Evolutionary conservation across 2,797 vertebrate species (phyloP), one percentile per base, ranked within the genome.

Genomic region (Ptychobarbus kaznakovi): DNA sequence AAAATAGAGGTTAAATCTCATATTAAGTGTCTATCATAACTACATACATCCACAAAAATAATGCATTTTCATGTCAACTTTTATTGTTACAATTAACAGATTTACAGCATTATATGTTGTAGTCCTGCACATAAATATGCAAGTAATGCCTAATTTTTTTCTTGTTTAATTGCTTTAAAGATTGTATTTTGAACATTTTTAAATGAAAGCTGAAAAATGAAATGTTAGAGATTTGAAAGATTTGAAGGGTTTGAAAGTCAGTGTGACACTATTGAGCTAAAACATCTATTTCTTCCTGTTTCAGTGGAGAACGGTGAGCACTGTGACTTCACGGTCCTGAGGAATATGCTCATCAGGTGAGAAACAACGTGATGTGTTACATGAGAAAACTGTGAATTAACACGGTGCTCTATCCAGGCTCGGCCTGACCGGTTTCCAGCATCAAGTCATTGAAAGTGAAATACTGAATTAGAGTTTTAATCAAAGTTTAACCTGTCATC

Each of bases 221-320:
- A 49, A 38, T 53, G 15, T 69, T 32, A 74, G 16, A 5, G 0
- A 35, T 51, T 25, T 10, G 6, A 51, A 32, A 1, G n/a, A 3
- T 49, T 51, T 32, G 15, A 74, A 51, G n/a, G 35, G n/a, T 46
- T 79, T 79, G 40, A 18, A 46, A 32, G 22, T 65, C n/a, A 22
- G 58, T 38, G 4, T 74, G 3, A 25, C 16, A 28, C 38, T 51
- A 10, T 25, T 74, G 8, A 7, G 8, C n/a, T 89, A 79, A 88
- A 65, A 11, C 18, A 2, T 85, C 35, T 70, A 8, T 83, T 46
- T 86, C 73, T 88, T 86, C 90, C 87, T 89, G 74, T 94, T 94
- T 87, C 91, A 96, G 95, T 96, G 90, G 95, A 96, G 90, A 96
- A 96, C 20, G 95, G 95, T 0, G 95, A 96, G 76, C 95, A 96